Evolutionary conservation across 2,113 vertebrate genomes (phyloP).

Genomic region (Barbus barbus): DNA sequence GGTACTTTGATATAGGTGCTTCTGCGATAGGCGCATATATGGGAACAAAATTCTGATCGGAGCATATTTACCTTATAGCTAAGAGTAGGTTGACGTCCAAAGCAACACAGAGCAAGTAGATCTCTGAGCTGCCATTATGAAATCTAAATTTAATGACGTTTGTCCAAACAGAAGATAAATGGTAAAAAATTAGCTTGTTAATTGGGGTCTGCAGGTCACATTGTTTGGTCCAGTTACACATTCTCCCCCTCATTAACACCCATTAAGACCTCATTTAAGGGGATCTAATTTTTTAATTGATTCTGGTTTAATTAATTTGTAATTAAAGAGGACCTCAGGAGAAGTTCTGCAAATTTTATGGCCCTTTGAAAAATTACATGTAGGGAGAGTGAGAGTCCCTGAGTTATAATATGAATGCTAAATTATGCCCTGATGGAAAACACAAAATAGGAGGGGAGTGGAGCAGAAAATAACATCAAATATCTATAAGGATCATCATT

Average conservation of each 20-base stretch:
- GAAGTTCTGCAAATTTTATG: constrained; percentile 76
- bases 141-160: constrained; percentile 56
- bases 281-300: constrained; percentile 76
- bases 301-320: constrained; percentile 77
- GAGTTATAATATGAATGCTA: constrained; percentile 6
- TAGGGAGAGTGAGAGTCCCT: constrained; percentile 76
- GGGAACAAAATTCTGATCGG: background rate
- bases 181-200: constrained; percentile 79
- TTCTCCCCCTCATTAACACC: constrained; percentile 75
- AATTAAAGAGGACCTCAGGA: constrained; percentile 65
- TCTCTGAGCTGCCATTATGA: constrained; percentile 17
- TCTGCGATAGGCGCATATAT: background rate
- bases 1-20: constrained; percentile 11
- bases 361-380: constrained; percentile 83
- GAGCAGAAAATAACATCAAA: background rate
- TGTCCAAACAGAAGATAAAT: constrained; percentile 58
- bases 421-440: background rate
- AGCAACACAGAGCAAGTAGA: background rate
- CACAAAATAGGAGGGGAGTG: background rate
- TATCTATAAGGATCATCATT: background rate
- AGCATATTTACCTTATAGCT: background rate
- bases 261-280: constrained; percentile 76
- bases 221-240: constrained; percentile 71
- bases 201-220: constrained; percentile 79
- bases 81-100: background rate